Percentiles rank a stretch among this genome's conserved stretches.
Conservation (phyloP, 2,797 vertebrate species). For the Pantherophis vulpinus region DNA sequence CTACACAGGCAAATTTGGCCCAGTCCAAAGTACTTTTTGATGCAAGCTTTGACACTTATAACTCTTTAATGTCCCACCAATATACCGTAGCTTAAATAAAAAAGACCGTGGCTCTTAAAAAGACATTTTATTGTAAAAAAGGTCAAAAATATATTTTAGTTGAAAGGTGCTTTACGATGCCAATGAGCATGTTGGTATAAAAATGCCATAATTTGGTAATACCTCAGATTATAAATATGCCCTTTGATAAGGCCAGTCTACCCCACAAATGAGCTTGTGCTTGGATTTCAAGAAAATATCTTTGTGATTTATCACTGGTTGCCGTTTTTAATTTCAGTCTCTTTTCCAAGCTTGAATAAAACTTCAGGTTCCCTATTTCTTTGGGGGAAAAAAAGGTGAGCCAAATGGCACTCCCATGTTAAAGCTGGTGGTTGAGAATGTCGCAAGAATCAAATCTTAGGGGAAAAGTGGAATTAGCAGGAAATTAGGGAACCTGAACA, state of each 20-base stretch:
- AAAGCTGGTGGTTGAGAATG: slow-evolving; percentile 25
- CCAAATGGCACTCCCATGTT: not conserved
- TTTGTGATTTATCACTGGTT: slow-evolving; percentile 25
- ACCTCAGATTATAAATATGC: slow-evolving; percentile 25
- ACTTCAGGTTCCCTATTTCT: not conserved
- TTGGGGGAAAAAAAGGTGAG: not conserved
- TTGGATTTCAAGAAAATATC: not conserved
- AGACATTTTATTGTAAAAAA: slow-evolving; percentile 61
- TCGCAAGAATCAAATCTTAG: not conserved
- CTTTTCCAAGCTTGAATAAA: not conserved
- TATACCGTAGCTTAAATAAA: not conserved
- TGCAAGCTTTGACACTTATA: not conserved
- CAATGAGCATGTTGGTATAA: slow-evolving; percentile 26
- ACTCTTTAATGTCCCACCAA: not conserved
- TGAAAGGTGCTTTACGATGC: slow-evolving; percentile 42
- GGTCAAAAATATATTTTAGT: slow-evolving; percentile 58
- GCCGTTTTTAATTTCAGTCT: slow-evolving; percentile 22
- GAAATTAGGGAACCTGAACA: not conserved
- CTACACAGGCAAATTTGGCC: not conserved
- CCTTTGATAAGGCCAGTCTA: slow-evolving; percentile 1
- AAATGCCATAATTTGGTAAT: slow-evolving; percentile 5
- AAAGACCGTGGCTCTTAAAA: not conserved
- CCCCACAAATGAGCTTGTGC: slow-evolving; percentile 12
- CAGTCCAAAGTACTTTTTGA: not conserved
- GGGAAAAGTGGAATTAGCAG: not conserved